Evolutionary conservation across 2,113 vertebrate species (phyloP), one percentile per base, ranked within the genome.

Genomic region (Acrocephalus arundinaceus): DNA sequence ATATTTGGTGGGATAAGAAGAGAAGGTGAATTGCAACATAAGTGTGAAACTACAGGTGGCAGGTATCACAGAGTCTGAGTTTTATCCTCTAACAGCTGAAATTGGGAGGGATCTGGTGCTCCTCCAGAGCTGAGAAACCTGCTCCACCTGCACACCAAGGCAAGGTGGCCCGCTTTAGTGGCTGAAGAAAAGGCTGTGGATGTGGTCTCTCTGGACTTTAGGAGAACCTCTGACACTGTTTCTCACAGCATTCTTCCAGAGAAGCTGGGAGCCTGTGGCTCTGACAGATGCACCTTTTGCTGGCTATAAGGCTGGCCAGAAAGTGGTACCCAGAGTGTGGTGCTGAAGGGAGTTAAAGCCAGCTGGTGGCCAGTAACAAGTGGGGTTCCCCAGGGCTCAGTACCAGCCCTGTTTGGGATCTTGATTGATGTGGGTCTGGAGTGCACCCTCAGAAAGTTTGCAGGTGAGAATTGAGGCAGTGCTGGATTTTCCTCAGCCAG

Each of bases 171-270:
- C 43, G 17, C 17, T 11, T 11, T 7, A 31, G 31, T 14, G 49
- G 15, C 7, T 43, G 7, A 33, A 22, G 49, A 27, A 28, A 19
- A 35, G 57, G 35, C 35, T 71, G 57, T 24, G 57, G 22, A 10
- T 20, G 18, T 33, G 31, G 10, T 43, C 17, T 55, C 0, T 7
- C 21, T 0, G 0, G 33, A 17, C 22, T 71, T 33, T 2, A 11
- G 0, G 22, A 49, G 20, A 33, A 11, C 27, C 7, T 70, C 41
- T 15, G 41, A 8, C 12, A 7, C 25, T 3, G 14, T 19, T 43
- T 27, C 35, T 68, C 49, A 23, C 41, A 33, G 21, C 25, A 7
- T 55, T 43, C 4, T 16, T 12, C 48, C 41, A 63, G n/a, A n/a
- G 25, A 27, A 48, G 49, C 71, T 62, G 48, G 54, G 24, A 61